These are phyloP conservation scores for Pteruthius melanotis DNA, from an alignment of 2,113 vertebrate genomes.

Conservation along the genomic window DNA sequence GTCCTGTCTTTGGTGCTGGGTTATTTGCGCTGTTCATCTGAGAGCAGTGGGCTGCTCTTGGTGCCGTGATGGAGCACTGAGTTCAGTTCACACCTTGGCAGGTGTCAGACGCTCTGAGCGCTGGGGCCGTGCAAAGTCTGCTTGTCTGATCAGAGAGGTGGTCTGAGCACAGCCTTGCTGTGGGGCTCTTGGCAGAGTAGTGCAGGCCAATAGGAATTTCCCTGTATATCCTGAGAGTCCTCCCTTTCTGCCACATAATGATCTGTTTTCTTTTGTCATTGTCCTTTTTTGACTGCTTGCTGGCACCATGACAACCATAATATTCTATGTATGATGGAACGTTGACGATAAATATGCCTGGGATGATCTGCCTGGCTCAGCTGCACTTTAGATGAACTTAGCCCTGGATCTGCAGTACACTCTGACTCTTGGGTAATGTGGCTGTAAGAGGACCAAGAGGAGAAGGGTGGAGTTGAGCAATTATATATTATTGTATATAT, in stretches of 20 bases:
- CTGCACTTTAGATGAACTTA: neutral
- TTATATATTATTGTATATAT: no score
- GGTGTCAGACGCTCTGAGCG: neutral
- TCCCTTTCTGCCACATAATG: neutral
- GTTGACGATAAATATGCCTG: neutral
- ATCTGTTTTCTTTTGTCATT: neutral
- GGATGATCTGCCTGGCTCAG: neutral
- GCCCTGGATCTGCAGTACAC: neutral
- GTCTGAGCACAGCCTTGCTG: neutral
- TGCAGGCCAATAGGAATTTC: neutral
- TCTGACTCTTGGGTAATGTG: neutral
- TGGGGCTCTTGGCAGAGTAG: neutral
- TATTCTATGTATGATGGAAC: neutral
- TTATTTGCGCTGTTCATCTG: neutral
- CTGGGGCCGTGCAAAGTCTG: fast-evolving
- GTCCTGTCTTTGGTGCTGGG: neutral
- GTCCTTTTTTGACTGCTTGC: neutral
- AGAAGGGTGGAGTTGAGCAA: neutral
- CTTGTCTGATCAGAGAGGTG: neutral
- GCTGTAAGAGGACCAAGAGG: neutral
- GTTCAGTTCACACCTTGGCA: neutral
- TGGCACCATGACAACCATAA: neutral
- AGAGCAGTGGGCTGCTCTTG: neutral
- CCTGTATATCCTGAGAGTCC: neutral
- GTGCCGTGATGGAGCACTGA: neutral